Conservation (phyloP, 2,113 vertebrate genomes). For the Peucedramus taeniatus region DNA sequence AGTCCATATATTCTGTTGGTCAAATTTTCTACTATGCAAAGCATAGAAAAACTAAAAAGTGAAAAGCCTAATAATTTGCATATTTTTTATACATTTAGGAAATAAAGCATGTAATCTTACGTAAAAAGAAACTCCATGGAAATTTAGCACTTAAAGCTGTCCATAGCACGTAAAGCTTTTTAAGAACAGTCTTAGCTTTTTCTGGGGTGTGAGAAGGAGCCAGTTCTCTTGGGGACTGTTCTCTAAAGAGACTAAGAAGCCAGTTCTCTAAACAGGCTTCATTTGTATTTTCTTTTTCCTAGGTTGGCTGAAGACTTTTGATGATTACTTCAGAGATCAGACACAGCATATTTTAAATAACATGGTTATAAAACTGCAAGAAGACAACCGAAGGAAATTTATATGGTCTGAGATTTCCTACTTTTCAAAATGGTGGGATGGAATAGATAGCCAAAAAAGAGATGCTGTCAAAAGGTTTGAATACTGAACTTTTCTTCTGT, state of each 20-base stretch:
- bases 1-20: not conserved
- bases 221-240: not conserved
- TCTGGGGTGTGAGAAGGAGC: not conserved
- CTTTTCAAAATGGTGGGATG: slow-evolving; percentile 91
- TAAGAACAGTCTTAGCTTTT: not conserved
- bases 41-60: not conserved
- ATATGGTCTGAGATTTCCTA: slow-evolving; percentile 93
- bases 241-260: not conserved
- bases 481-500: not conserved
- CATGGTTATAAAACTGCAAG: slow-evolving; percentile 86
- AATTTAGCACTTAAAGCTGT: not conserved
- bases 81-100: not conserved
- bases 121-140: not conserved
- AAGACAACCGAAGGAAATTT: slow-evolving; percentile 85
- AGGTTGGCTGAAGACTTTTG: slow-evolving; percentile 97
- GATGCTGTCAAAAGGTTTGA: slow-evolving; percentile 85
- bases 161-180: not conserved
- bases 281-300: slow-evolving; percentile 42
- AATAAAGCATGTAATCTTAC: not conserved
- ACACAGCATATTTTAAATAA: slow-evolving; percentile 92
- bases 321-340: slow-evolving; percentile 89
- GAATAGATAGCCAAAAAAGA: slow-evolving; percentile 83
- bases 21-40: not conserved
- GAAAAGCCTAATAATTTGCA: not conserved
- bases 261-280: not conserved